Base-by-base conservation (phyloP, 2,113 vertebrate genomes). In the Mobula hypostoma region DNA sequence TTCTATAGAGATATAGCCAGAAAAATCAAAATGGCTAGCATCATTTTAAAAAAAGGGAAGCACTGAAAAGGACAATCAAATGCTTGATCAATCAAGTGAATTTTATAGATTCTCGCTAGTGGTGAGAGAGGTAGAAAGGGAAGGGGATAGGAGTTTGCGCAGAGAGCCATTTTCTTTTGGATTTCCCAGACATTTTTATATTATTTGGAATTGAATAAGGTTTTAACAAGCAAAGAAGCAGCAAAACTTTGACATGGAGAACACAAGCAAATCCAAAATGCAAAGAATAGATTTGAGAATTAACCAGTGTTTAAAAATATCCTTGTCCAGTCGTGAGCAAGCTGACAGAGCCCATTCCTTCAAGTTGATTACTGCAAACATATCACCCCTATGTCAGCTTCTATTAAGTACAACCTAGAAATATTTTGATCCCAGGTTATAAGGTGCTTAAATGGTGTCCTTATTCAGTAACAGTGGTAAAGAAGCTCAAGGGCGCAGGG, bases 301-400 rank as follows among this genome's bases (percentile, higher is more conserved):
- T 77, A 77, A 77, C 74, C 7, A 29, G n/a, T 27, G 27, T 29
- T 8, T 77, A 77, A 77, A 21, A n/a, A 77, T 48, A 77, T 77
- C 74, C 74, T 29, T 27, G 27, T 8, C 21, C 2, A 7, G 72
- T 76, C 72, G 24, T 76, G 72, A 7, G 21, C 24, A 76, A 76
- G 24, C 72, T 76, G 72, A 76, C 72, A 76, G 63, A 11, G 83
- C 58, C 24, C 63, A 63, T 63, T 63, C 58, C 27, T 88, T 88
- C 27, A 88, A n/a, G 5, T 58, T 63, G 85, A 63, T 88, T 27
- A 63, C 56, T 88, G 85, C 85, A 88, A 88, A 88, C 85, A 63
- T 61, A 63, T 66, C 58, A 63, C 27, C 61, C 56, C 56, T 61
- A 63, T 56, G 27, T n/a, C 56, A 88, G 29, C 85, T 63, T 88